Percentiles rank a stretch among this genome's conserved stretches.
Evolutionary conservation across 2,888 invertebrate genomes (phyloP).

Genomic region (Neuroscelio doddi): DNA sequence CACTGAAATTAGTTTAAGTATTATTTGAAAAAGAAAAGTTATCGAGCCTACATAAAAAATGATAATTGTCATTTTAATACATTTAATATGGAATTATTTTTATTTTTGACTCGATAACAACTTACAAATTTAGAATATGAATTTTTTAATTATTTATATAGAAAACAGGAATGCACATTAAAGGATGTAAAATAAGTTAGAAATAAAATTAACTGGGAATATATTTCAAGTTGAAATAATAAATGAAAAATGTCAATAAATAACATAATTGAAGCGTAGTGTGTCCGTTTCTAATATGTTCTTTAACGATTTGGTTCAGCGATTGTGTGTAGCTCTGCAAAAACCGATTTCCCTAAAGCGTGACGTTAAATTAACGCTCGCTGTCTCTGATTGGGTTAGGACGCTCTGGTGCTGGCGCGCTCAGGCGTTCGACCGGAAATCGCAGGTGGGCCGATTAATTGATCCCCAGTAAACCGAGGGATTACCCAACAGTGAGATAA

Average conservation of each 20-base stretch:
- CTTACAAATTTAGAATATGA: too few species aligned
- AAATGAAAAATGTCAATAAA: background rate
- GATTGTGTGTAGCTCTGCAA: slow-evolving; percentile 60
- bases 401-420: slow-evolving; percentile 40
- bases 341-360: slow-evolving; percentile 65
- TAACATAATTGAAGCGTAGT: slow-evolving; percentile 1
- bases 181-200: too few species aligned
- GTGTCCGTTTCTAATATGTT: slow-evolving; percentile 5
- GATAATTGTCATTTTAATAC: too few species aligned
- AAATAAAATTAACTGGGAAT: too few species aligned
- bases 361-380: slow-evolving; percentile 68
- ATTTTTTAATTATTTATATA: too few species aligned
- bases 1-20: too few species aligned
- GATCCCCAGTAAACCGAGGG: slow-evolving; percentile 49
- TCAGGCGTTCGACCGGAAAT: slow-evolving; percentile 55
- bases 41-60: too few species aligned
- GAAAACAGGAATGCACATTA: too few species aligned
- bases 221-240: too few species aligned
- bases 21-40: too few species aligned
- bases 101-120: too few species aligned
- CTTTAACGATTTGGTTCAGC: slow-evolving; percentile 47
- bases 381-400: slow-evolving; percentile 60
- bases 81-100: too few species aligned
- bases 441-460: slow-evolving; percentile 58
- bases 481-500: slow-evolving; percentile 42